Evolutionary conservation across 2,113 vertebrate species (phyloP), one percentile per base, ranked within the genome.

Genomic region (Cavia porcellus): DNA sequence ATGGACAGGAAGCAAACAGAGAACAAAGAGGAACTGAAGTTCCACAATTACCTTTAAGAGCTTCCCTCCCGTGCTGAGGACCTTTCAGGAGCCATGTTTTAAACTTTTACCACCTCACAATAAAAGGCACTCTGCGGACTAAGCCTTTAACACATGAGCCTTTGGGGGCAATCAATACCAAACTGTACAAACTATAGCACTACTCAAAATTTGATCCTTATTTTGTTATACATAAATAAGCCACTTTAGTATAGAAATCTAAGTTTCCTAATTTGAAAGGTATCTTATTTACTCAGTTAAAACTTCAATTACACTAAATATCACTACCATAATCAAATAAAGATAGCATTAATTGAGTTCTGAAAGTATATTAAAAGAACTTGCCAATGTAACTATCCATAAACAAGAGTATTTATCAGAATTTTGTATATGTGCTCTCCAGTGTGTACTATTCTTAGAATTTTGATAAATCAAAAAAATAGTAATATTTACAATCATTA

Each of bases 251-350:
- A 89, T 47, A 88, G 89, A 97, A 85, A 72, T 7, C 12, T 42
- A 95, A 62, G 12, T 64, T 92, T 96, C 64, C 47, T 81, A 74
- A 28, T 55, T 68, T 92, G 8, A 74, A 91, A 89, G 61, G 4
- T 66, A 94, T 86, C 22, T 20, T 45, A 88, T 59, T 61, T n/a
- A 92, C 57, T 90, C 5, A 85, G 89, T 86, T 68, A 85, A 94
- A 96, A 92, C 57, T 13, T 92, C 24, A 82, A n/a, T 14, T 94
- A 9, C 45, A 77, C 50, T 90, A 85, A 59, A 79, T 50, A 81
- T 45, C 57, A 90, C 22, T 50, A 85, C 55, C 86, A 85, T 84
- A 92, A 85, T 9, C 61, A 77, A 93, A 86, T 88, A 96, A 66
- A 86, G 75, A 74, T 83, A 47, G 57, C 15, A 77, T 66, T 95